Conservation (phyloP, 2,797 vertebrate genomes). For the Pseudomugil gertrudae region DNA sequence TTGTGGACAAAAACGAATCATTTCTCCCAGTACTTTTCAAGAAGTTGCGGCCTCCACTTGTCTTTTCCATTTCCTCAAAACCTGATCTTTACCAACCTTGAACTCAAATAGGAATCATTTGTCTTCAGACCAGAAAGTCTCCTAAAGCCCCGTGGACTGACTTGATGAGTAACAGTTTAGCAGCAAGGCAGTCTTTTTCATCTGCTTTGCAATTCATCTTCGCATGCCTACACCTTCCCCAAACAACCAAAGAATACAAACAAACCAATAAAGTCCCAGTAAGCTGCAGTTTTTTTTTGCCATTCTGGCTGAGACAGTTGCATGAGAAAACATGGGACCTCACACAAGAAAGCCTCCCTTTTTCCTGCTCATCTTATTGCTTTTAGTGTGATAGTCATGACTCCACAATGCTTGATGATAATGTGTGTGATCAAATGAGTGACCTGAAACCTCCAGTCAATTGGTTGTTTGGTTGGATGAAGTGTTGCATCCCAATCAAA, state of each 20-base stretch:
- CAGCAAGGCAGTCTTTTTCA: constrained; percentile 21
- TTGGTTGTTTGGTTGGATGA: not conserved
- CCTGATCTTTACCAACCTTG: constrained; percentile 1
- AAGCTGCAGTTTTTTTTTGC: not conserved
- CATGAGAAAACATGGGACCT: no score
- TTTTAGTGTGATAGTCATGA: not conserved
- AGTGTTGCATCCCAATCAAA: not conserved
- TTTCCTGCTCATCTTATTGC: not conserved
- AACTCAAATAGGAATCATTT: constrained; percentile 31
- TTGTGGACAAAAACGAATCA: constrained; percentile 40
- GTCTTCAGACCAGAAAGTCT: constrained; percentile 21
- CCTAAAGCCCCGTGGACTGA: constrained; percentile 13
- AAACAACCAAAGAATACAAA: not conserved
- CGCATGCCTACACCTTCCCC: not conserved
- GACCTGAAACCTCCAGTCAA: not conserved
- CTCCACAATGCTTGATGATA: not conserved
- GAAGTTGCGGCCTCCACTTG: constrained; percentile 38
- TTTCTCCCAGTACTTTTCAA: constrained; percentile 53
- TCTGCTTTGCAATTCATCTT: not conserved
- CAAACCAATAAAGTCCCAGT: not conserved
- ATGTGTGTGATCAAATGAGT: not conserved
- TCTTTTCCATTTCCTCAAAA: constrained; percentile 41
- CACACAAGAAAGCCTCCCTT: not conserved
- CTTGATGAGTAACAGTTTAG: constrained; percentile 23
- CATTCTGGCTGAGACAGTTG: not conserved